Conservation (phyloP, 1,140 invertebrate species). For the Meteorus sp. region DNA sequence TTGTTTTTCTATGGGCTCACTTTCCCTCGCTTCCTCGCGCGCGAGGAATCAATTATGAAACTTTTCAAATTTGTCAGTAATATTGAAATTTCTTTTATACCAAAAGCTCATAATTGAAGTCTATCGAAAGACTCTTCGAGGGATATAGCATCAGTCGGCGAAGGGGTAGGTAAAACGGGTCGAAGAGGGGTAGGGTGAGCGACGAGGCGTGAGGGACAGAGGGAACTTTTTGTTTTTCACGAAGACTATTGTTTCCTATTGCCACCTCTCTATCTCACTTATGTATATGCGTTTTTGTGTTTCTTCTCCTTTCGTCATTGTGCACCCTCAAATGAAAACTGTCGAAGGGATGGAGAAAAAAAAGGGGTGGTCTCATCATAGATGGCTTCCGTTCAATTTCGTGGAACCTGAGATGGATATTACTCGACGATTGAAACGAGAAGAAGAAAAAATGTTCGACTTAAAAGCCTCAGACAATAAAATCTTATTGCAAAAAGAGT, state of each 20-base stretch:
- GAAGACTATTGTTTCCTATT: slow-evolving; percentile 55
- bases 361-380: slow-evolving; percentile 35
- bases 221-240: slow-evolving; percentile 57
- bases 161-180: slow-evolving; percentile 30
- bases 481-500: slow-evolving; percentile 33
- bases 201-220: slow-evolving; percentile 33
- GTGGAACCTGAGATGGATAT: slow-evolving; percentile 31
- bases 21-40: slow-evolving; percentile 29
- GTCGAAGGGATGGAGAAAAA: slow-evolving; percentile 11
- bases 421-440: slow-evolving; percentile 32
- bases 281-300: too few species aligned
- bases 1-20: slow-evolving; percentile 16
- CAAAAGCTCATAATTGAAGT: slow-evolving; percentile 57
- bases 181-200: slow-evolving; percentile 18
- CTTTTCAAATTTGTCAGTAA: slow-evolving; percentile 61
- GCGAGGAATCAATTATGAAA: slow-evolving; percentile 59
- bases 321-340: slow-evolving; percentile 37
- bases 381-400: slow-evolving; percentile 53
- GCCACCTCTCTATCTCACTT: slow-evolving; percentile 25
- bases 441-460: slow-evolving; percentile 27
- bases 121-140: slow-evolving; percentile 47
- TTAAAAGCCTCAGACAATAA: slow-evolving; percentile 31
- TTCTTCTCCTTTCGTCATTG: slow-evolving; percentile 19
- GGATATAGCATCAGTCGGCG: slow-evolving; percentile 27
- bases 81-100: slow-evolving; percentile 61